A percentile compares a stretch with the other conserved stretches of the same genome.
phyloP scores from a whole-genome alignment of 2,113 vertebrate genomes.

The Lucifuga dentata region DNA sequence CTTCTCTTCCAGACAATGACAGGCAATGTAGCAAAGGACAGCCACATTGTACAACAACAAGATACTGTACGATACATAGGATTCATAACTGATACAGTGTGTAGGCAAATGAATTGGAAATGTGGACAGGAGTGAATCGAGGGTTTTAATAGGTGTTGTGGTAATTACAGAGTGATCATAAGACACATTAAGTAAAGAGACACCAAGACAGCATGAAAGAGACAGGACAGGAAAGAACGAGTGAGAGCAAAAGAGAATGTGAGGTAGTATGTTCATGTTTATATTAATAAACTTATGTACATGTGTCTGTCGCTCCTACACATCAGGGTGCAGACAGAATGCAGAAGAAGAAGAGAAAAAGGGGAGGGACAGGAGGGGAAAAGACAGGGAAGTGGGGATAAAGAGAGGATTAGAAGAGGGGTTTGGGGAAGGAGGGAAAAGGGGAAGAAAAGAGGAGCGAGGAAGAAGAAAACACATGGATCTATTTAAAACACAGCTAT shows the following conservation, averaged over 20 bases:
- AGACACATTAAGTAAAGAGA: constrained; percentile 75
- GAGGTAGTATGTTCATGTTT: constrained; percentile 82
- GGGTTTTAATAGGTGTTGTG: constrained; percentile 67
- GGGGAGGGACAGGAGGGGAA: constrained; percentile 55
- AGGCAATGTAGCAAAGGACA: constrained; percentile 81
- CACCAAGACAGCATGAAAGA: constrained; percentile 80
- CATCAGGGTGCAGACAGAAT: constrained; percentile 82
- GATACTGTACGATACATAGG: constrained; percentile 81
- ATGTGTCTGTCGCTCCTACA: constrained; percentile 82
- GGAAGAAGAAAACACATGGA: constrained; percentile 84
- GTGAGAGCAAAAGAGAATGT: constrained; percentile 79
- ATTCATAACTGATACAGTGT: constrained; percentile 79
- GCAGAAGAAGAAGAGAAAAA: constrained; percentile 71
- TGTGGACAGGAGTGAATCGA: constrained; percentile 70
- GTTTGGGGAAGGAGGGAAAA: constrained; percentile 51
- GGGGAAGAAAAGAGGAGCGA: constrained; percentile 76
- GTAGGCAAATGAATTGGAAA: constrained; percentile 72
- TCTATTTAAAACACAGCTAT: constrained; percentile 82
- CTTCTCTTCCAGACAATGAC: constrained; percentile 83
- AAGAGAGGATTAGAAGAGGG: constrained; percentile 76
- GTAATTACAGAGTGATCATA: constrained; percentile 77
- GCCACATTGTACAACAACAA: constrained; percentile 83
- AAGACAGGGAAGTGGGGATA: constrained; percentile 74
- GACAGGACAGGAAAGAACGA: constrained; percentile 74
- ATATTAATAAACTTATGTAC: constrained; percentile 84